Evolutionary conservation across 2,797 vertebrate species (phyloP).

Genomic region (Macropus fuliginosus): DNA sequence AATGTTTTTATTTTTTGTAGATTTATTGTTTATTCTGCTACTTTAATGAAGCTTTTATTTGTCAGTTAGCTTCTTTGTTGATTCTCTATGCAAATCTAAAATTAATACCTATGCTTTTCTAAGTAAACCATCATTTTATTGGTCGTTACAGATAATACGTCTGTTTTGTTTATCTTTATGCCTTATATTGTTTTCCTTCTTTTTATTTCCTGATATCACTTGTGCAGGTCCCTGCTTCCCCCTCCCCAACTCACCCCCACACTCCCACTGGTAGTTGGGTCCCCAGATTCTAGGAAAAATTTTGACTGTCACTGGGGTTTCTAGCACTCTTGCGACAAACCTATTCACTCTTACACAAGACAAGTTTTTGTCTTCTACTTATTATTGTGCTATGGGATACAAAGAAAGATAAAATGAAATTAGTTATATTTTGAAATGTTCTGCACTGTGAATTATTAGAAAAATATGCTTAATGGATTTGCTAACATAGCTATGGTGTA

Average conservation of each 20-base stretch:
- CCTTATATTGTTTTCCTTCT: not conserved
- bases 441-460: not conserved
- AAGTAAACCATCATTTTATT: not conserved
- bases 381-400: not conserved
- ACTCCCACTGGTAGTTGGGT: not conserved
- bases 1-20: no score
- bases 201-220: not conserved
- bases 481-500: not conserved
- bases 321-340: not conserved
- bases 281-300: not conserved
- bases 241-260: not conserved
- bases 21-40: no score
- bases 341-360: not conserved
- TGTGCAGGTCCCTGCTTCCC: not conserved
- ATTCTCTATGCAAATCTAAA: not conserved
- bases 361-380: not conserved
- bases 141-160: not conserved
- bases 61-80: not conserved
- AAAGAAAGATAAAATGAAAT: not conserved
- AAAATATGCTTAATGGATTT: not conserved
- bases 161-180: not conserved
- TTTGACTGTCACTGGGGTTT: not conserved
- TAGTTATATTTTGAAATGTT: not conserved
- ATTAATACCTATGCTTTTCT: not conserved
- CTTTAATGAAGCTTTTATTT: not conserved